phyloP scores from a whole-genome alignment of 2,888 invertebrate genomes.

The Asteroscopus sphinx region DNA sequence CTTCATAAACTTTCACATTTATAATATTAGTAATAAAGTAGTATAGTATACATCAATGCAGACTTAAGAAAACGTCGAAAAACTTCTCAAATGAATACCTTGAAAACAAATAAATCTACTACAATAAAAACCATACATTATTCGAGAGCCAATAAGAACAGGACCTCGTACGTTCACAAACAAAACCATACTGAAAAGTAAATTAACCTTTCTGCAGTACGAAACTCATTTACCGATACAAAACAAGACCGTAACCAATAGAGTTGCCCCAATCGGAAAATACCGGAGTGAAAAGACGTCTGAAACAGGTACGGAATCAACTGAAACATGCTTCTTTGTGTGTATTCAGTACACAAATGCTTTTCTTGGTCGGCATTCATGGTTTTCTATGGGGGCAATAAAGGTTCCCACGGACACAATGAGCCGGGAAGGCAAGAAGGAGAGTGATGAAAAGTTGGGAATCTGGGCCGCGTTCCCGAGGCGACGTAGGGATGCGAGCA shows the following conservation, averaged over 20 bases:
- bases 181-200: slow-evolving; percentile 75
- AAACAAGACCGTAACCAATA: slow-evolving; percentile 78
- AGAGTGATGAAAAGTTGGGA: slow-evolving; percentile 88
- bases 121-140: slow-evolving; percentile 37
- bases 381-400: slow-evolving; percentile 88
- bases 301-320: slow-evolving; percentile 64
- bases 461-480: slow-evolving; percentile 86
- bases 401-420: slow-evolving; percentile 89
- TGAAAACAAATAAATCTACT: slow-evolving; percentile 11
- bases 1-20: too few species aligned
- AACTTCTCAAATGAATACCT: not conserved
- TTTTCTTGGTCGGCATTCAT: slow-evolving; percentile 88
- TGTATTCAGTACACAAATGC: slow-evolving; percentile 87
- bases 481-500: slow-evolving; percentile 72
- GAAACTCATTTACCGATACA: slow-evolving; percentile 88
- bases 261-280: slow-evolving; percentile 81
- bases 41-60: too few species aligned
- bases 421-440: slow-evolving; percentile 83
- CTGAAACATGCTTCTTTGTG: slow-evolving; percentile 79
- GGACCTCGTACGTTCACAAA: slow-evolving; percentile 59
- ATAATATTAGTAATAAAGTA: too few species aligned
- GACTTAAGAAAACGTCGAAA: not conserved
- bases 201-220: slow-evolving; percentile 81
- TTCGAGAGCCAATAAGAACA: slow-evolving; percentile 27
- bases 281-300: slow-evolving; percentile 78